Base-by-base conservation (phyloP, 1,140 invertebrate species). In the Drosophila mayri region DNA sequence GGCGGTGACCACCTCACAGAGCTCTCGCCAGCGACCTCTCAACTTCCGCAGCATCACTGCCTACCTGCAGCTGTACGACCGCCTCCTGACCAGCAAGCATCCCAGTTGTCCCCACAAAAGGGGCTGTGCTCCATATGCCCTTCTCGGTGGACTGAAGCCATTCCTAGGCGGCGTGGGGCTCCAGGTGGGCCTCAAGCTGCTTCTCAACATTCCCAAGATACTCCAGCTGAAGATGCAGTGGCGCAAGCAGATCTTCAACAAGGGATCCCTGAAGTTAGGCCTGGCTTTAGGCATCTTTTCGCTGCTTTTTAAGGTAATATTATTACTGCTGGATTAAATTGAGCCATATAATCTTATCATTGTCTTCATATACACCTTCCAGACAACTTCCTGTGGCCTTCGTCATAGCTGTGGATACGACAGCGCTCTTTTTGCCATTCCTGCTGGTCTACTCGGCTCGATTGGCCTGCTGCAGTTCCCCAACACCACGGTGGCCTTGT, bases 401-500 rank as follows among this genome's bases (percentile, higher is more conserved):
- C 93, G 95, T 77, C 93, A 94, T 83, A 47, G 70, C 8, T 93
- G 92, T 16, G 93, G 94, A 6, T 93, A 93, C 79, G 95, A 96
- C 91, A 94, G 94, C 22, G 83, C 94, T 18, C 81, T 88, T 35
- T 93, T 94, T 86, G 95, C 95, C 40, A 93, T 96, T 75, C 94
- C 95, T 41, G 95, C 95, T 62, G 95, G 95, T 41, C 79, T 95
- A 61, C 46, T 95, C 35, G 95, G 95, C 6, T 95, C 95, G 43
- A 81, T 94, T 28, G 93, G 95, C 14, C 95, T 96, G 91, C 90
- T 92, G 16, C 94, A 94, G 52, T 96, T 95, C 92, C 94, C 94
- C 43, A 95, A 95, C 78, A 95, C 94, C 41, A 95, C 95, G 3
- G 93, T 96, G 68, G 94, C 95, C 41, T 91, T 96, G 4, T 96